Conservation (phyloP, 2,113 vertebrate species). For the Dendrocopos noguchii region DNA sequence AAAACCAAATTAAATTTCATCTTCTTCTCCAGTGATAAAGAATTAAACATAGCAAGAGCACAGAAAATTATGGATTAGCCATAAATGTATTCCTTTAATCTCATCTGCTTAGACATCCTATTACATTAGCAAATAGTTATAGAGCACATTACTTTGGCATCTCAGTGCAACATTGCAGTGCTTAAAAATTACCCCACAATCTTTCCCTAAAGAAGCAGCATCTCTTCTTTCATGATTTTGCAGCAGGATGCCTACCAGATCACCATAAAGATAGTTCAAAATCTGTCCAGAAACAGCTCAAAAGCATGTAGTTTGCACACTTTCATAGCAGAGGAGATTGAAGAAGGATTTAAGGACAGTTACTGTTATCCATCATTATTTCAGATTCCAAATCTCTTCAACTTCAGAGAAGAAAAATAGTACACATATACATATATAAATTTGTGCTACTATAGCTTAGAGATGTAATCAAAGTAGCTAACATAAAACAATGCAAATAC, state of each 20-base stretch:
- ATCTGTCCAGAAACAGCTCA: neutral
- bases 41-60: neutral
- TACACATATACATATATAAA: fast-evolving
- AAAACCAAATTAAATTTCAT: neutral
- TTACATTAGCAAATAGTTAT: neutral
- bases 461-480: neutral
- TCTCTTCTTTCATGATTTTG: neutral
- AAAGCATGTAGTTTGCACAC: neutral
- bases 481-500: neutral
- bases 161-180: neutral
- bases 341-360: neutral
- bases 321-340: neutral
- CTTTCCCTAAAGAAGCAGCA: neutral
- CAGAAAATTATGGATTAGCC: neutral
- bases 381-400: neutral
- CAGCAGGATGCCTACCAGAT: neutral
- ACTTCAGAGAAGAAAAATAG: neutral
- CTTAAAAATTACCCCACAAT: neutral
- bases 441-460: neutral
- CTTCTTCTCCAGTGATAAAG: neutral
- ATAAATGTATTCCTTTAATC: neutral
- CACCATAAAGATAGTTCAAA: neutral
- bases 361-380: neutral
- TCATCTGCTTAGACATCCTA: neutral
- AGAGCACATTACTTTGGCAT: neutral